phyloP scores from a whole-genome alignment of 1,140 invertebrate genomes.

The Acromyrmex echinatior region DNA sequence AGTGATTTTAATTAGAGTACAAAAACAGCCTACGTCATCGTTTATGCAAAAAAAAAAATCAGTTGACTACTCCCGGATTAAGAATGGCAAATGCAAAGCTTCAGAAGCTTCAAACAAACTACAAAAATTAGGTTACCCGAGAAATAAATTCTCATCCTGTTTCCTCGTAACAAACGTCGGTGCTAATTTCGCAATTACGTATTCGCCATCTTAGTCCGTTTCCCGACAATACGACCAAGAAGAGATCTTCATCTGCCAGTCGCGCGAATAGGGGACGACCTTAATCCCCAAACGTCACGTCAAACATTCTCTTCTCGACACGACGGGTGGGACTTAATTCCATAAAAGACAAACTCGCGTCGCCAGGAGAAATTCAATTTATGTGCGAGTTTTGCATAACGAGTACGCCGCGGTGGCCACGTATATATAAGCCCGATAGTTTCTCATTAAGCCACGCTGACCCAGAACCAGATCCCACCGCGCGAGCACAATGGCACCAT shows the following conservation, averaged over 20 bases:
- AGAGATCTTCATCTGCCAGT: conserved; percentile 56
- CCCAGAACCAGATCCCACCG: conserved; percentile 68
- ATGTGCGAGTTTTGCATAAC: conserved; percentile 50
- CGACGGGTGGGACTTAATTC: conserved; percentile 41
- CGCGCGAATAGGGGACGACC: conserved; percentile 28
- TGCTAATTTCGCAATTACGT: conserved; percentile 58
- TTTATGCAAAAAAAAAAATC: too few species aligned
- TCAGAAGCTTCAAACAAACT: not conserved
- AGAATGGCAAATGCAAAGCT: not conserved
- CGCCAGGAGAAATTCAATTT: conserved; percentile 47
- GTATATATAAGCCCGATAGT: conserved; percentile 62
- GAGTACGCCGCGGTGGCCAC: conserved; percentile 38
- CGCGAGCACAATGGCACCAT: conserved; percentile 59
- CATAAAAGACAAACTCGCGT: conserved; percentile 54
- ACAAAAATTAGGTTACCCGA: not conserved
- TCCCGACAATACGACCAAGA: not conserved
- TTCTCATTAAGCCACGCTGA: conserved; percentile 72
- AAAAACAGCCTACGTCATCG: too few species aligned
- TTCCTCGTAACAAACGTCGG: conserved; percentile 29
- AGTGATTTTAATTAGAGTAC: too few species aligned
- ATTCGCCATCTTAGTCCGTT: conserved; percentile 42
- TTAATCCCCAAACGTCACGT: conserved; percentile 58
- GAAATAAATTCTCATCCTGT: conserved; percentile 50
- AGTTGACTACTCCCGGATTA: too few species aligned
- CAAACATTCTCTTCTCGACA: conserved; percentile 40